Conservation (phyloP, 2,888 invertebrate genomes). For the Ectemnius cavifrons region DNA sequence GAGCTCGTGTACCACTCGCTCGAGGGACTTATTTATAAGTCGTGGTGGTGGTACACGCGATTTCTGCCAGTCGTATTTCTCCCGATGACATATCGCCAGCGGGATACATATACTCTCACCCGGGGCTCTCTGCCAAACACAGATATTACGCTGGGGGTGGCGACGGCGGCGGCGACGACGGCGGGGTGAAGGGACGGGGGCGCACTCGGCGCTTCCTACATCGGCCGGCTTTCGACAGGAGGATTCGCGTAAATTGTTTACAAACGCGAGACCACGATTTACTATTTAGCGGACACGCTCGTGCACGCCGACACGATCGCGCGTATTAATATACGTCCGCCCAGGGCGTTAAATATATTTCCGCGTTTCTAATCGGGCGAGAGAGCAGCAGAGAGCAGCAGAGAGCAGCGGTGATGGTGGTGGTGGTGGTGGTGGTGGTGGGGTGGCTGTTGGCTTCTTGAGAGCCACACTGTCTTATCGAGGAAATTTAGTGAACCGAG, state of each 20-base stretch:
- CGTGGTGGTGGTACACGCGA: conserved; percentile 17
- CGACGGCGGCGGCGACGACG: background rate
- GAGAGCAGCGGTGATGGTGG: background rate
- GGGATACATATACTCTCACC: conserved; percentile 8
- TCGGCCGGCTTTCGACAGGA: conserved; percentile 31
- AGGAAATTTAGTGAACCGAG: background rate
- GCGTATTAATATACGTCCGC: conserved; percentile 14
- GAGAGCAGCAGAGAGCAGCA: background rate
- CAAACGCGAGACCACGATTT: conserved; percentile 18
- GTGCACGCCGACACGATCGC: background rate
- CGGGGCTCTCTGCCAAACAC: conserved; percentile 39
- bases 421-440: background rate
- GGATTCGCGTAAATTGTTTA: conserved; percentile 41
- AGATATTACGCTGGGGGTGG: conserved; percentile 20
- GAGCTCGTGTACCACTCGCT: background rate
- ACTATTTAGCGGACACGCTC: conserved; percentile 17
- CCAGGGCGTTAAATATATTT: background rate
- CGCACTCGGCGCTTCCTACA: background rate
- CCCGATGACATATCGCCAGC: conserved; percentile 29
- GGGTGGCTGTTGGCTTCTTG: too few species aligned
- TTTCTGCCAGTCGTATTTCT: conserved; percentile 39
- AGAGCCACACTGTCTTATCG: background rate
- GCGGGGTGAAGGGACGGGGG: too few species aligned
- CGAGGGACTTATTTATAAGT: conserved; percentile 41
- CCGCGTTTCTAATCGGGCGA: conserved; percentile 20